Percentiles rank a stretch among this genome's conserved stretches.
These are phyloP conservation scores for Cataglyphis rosenhaueri DNA, from an alignment of 2,888 invertebrate genomes.

Conservation along the genomic window DNA sequence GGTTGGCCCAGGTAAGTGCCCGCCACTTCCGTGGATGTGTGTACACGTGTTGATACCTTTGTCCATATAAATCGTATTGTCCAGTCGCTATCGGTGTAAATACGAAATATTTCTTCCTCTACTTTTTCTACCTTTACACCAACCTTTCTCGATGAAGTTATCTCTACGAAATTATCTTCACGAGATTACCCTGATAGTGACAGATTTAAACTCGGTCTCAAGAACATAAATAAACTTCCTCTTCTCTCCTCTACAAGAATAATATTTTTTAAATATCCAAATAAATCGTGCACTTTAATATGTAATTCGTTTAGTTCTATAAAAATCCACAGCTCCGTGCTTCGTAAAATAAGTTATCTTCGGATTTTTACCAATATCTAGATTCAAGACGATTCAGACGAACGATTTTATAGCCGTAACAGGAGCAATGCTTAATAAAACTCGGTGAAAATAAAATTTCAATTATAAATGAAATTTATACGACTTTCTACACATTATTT, in stretches of 20 bases:
- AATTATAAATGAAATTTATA: neutral
- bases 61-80: conserved; percentile 14
- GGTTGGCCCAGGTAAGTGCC: conserved; percentile 65
- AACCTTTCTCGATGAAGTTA: conserved; percentile 2
- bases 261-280: neutral
- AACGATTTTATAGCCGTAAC: neutral
- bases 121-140: neutral
- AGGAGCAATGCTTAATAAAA: neutral
- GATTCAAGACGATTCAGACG: neutral
- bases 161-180: neutral
- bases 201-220: neutral
- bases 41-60: neutral
- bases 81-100: neutral
- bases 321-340: neutral
- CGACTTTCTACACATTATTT: neutral
- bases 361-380: neutral
- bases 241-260: neutral
- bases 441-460: neutral
- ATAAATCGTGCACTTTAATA: neutral
- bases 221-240: neutral
- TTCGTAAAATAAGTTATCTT: conserved; percentile 9
- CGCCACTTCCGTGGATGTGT: neutral
- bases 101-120: neutral
- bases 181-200: neutral
- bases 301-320: neutral